These are phyloP conservation scores for Microcebus ravelobensis DNA, from an alignment of 2,113 vertebrate species.

Conservation along the genomic window DNA sequence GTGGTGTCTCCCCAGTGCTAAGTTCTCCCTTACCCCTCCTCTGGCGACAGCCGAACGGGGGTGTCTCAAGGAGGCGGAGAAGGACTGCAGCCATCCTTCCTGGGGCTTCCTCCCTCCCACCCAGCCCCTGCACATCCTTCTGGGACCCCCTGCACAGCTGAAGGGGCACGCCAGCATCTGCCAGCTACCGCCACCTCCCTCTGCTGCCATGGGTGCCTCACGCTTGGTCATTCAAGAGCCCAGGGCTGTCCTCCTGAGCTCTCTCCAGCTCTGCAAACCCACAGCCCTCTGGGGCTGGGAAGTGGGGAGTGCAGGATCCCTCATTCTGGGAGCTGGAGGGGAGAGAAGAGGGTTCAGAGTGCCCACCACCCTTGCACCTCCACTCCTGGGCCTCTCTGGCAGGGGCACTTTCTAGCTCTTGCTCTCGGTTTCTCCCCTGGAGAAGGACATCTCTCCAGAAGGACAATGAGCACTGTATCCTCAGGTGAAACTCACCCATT, in stretches of 20 bases:
- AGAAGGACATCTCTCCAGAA: neutral
- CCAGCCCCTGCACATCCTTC: neutral
- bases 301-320: neutral
- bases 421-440: neutral
- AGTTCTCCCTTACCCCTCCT: neutral
- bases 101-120: neutral
- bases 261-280: neutral
- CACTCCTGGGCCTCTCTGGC: neutral
- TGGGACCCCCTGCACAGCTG: fast-evolving
- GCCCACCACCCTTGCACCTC: neutral
- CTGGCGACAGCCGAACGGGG: neutral
- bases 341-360: neutral
- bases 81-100: neutral
- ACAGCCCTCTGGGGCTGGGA: neutral
- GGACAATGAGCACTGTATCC: neutral
- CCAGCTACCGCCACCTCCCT: fast-evolving
- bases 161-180: neutral
- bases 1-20: neutral
- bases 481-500: neutral
- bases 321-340: neutral
- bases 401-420: neutral
- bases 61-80: neutral
- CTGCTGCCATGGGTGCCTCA: neutral
- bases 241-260: neutral
- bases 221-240: neutral